A percentile compares a stretch with the other conserved stretches of the same genome.
These are phyloP conservation scores for Nipponacmea schrenckii DNA, from an alignment of 2,888 invertebrate species.

Conservation along the genomic window DNA sequence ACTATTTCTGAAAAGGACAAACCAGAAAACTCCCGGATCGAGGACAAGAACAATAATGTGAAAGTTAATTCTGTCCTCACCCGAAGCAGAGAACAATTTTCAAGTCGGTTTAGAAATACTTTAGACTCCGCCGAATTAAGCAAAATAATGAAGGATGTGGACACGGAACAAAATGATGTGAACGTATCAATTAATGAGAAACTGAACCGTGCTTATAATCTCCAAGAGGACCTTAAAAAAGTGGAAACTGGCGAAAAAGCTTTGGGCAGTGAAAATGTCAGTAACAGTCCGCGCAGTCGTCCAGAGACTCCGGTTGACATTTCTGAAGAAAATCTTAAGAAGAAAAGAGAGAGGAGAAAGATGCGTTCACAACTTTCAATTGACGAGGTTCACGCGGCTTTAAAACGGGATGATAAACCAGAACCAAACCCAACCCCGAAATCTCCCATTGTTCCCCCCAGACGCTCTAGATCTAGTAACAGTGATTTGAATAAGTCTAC, in stretches of 20 bases:
- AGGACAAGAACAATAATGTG: slow-evolving; percentile 14
- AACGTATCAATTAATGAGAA: slow-evolving; percentile 8
- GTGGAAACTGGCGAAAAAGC: background rate
- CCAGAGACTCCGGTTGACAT: background rate
- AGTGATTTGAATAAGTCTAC: slow-evolving; percentile 14
- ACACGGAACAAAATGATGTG: slow-evolving; percentile 15
- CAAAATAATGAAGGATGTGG: slow-evolving; percentile 26
- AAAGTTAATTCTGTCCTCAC: slow-evolving; percentile 23
- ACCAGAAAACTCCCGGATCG: slow-evolving; percentile 21
- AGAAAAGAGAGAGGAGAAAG: slow-evolving; percentile 49
- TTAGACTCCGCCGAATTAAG: slow-evolving; percentile 45
- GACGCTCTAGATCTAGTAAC: slow-evolving; percentile 17
- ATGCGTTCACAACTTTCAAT: slow-evolving; percentile 48
- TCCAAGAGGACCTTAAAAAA: slow-evolving; percentile 20
- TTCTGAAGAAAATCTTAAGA: slow-evolving; percentile 46
- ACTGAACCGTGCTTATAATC: slow-evolving; percentile 24
- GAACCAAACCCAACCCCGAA: slow-evolving; percentile 11
- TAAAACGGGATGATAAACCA: slow-evolving; percentile 30
- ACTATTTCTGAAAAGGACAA: slow-evolving; percentile 51
- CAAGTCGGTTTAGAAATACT: slow-evolving; percentile 34
- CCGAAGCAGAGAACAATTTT: slow-evolving; percentile 26
- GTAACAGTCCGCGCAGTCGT: background rate
- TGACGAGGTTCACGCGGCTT: slow-evolving; percentile 55
- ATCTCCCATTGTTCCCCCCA: slow-evolving; percentile 23
- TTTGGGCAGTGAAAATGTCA: background rate